These are phyloP conservation scores for Mormyrops attenuatus DNA, from an alignment of 2,797 vertebrate genomes.

Conservation along the genomic window DNA sequence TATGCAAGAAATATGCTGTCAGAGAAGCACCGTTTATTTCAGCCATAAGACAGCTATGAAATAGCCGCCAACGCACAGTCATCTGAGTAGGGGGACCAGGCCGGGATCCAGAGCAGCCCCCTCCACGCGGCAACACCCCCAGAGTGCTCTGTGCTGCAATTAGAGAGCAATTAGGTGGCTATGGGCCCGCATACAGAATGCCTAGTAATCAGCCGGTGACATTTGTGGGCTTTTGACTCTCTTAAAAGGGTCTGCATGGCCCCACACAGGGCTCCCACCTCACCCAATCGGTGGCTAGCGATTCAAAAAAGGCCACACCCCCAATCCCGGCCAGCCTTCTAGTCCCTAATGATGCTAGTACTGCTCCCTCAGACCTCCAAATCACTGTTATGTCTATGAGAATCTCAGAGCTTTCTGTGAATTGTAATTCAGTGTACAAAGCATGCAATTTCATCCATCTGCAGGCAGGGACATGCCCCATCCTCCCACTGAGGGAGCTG, in stretches of 20 bases:
- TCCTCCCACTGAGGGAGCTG: background rate
- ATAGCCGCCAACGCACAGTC: background rate
- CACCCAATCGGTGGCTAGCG: background rate
- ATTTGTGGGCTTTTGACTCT: background rate
- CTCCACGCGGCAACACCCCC: background rate
- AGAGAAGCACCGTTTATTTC: background rate
- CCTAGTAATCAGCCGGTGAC: background rate
- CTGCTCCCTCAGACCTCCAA: background rate
- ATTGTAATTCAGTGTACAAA: background rate
- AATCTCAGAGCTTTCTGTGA: background rate
- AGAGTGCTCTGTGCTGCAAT: constrained; percentile 6
- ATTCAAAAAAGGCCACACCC: background rate
- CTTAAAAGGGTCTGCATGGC: constrained; percentile 2
- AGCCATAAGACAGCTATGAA: background rate
- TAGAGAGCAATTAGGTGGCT: background rate
- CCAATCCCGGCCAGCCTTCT: background rate
- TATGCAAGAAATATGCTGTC: background rate
- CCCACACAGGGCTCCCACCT: background rate
- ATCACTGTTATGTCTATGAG: background rate
- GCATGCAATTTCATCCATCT: background rate
- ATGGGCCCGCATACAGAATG: background rate
- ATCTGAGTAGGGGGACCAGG: background rate
- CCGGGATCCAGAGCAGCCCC: background rate
- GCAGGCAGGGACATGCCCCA: background rate
- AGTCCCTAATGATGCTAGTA: too few species aligned